These are phyloP conservation scores for Cryptotermes secundus DNA, from an alignment of 1,140 invertebrate species.

Conservation along the genomic window DNA sequence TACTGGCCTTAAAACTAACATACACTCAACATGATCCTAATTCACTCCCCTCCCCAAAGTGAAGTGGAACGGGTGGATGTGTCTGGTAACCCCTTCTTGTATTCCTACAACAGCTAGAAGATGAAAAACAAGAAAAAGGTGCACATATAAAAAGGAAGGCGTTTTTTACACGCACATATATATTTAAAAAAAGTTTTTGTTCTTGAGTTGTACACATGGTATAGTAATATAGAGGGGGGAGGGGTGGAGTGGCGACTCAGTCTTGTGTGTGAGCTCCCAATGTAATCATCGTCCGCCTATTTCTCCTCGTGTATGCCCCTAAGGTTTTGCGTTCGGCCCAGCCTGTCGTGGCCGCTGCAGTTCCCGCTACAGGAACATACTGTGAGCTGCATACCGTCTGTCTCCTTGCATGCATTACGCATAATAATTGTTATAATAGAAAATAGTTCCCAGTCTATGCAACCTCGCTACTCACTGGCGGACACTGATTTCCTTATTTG, in stretches of 20 bases:
- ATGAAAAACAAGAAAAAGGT: not conserved
- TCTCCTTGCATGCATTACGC: not conserved
- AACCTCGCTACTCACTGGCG: not conserved
- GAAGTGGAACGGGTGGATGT: not conserved
- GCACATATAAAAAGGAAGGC: not conserved
- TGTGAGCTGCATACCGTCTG: not conserved
- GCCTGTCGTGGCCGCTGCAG: too few species aligned
- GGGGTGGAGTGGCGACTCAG: too few species aligned
- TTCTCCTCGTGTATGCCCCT: not conserved
- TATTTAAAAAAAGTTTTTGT: conserved; percentile 2
- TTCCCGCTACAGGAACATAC: not conserved
- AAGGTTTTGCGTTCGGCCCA: not conserved
- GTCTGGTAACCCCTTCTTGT: not conserved
- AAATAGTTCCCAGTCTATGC: not conserved
- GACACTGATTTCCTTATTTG: conserved; percentile 19
- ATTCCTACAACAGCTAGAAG: not conserved
- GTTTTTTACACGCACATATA: not conserved
- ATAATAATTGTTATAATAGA: conserved; percentile 16
- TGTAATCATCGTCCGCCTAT: not conserved
- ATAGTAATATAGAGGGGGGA: not conserved
- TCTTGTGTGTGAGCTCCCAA: too few species aligned
- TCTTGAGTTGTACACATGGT: conserved; percentile 1
- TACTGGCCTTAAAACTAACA: not conserved
- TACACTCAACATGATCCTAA: not conserved
- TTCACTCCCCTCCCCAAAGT: not conserved